Evolutionary conservation across 1,140 invertebrate genomes (phyloP).

Genomic region (Drosophila asahinai): DNA sequence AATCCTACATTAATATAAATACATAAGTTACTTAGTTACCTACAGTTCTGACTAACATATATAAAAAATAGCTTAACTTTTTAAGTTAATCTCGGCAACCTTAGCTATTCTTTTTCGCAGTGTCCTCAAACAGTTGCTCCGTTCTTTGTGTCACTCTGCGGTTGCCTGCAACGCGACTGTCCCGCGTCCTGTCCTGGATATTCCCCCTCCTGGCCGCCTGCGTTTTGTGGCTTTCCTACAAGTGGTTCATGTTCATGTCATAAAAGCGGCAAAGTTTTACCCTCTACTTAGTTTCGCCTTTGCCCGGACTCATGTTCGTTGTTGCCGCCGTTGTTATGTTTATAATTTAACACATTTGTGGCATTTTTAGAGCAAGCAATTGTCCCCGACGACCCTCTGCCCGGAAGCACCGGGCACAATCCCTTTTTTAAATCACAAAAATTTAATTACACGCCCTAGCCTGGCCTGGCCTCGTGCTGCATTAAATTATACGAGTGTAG

Average conservation of each 20-base stretch:
- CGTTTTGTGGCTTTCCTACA: slow-evolving; percentile 71
- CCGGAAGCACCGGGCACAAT: slow-evolving; percentile 6
- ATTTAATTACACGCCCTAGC: slow-evolving; percentile 78
- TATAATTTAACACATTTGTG: slow-evolving; percentile 82
- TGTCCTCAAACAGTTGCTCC: slow-evolving; percentile 31
- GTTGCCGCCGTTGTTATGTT: slow-evolving; percentile 46
- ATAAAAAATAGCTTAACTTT: no score
- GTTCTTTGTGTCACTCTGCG: slow-evolving; percentile 72
- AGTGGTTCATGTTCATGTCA: slow-evolving; percentile 78
- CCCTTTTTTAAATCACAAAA: slow-evolving; percentile 78
- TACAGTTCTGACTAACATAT: no score
- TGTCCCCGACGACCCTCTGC: slow-evolving; percentile 44
- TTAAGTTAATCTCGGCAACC: background rate
- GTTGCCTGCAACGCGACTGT: slow-evolving; percentile 53
- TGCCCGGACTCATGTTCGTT: slow-evolving; percentile 45
- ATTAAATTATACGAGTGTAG: slow-evolving; percentile 67
- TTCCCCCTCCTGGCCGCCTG: slow-evolving; percentile 35
- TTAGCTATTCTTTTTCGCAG: background rate
- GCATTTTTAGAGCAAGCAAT: slow-evolving; percentile 81
- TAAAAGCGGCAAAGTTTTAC: slow-evolving; percentile 76
- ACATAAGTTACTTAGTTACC: no score
- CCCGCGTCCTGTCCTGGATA: slow-evolving; percentile 48
- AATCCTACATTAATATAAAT: no score
- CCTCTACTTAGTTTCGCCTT: slow-evolving; percentile 56
- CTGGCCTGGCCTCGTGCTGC: slow-evolving; percentile 55